Conservation (phyloP, 2,888 invertebrate species). For the Anaspis maculata region DNA sequence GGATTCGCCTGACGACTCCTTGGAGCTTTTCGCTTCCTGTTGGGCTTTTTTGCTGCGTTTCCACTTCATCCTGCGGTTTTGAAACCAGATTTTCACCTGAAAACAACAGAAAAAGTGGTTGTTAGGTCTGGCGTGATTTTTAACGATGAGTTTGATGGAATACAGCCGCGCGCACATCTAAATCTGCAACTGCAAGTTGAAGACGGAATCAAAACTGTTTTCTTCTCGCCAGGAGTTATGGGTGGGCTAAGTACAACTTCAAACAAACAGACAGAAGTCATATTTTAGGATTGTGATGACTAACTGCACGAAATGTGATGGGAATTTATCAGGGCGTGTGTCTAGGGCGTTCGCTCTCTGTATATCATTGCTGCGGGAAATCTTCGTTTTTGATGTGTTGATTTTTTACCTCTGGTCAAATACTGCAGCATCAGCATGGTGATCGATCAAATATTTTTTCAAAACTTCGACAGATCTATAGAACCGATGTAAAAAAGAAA, state of each 20-base stretch:
- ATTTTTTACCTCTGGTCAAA: too few relatives aligned
- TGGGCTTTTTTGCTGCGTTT: slow-evolving; percentile 95
- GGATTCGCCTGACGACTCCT: slow-evolving; percentile 21
- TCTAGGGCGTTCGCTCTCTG: slow-evolving; percentile 11
- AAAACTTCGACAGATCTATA: too few relatives aligned
- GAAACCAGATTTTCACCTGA: slow-evolving; percentile 98
- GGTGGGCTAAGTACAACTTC: slow-evolving; percentile 32
- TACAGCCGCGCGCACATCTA: too few relatives aligned
- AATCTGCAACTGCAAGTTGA: too few relatives aligned
- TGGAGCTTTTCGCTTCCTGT: slow-evolving; percentile 68
- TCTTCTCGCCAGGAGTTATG: slow-evolving; percentile 29
- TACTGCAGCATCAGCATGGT: too few relatives aligned
- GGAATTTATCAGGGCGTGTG: slow-evolving; percentile 34
- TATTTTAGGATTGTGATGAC: slow-evolving; percentile 41
- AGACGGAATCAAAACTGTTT: slow-evolving; percentile 23
- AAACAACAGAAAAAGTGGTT: slow-evolving; percentile 25
- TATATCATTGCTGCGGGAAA: too few relatives aligned
- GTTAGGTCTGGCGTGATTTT: too few relatives aligned
- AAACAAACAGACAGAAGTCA: slow-evolving; percentile 41
- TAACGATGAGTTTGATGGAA: too few relatives aligned
- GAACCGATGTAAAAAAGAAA: too few relatives aligned
- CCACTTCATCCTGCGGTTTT: slow-evolving; percentile 98
- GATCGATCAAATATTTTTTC: too few relatives aligned
- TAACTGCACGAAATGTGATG: slow-evolving; percentile 40
- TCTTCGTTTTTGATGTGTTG: background rate